Evolutionary conservation across 2,888 invertebrate species (phyloP).

Genomic region (Acleris emargana): DNA sequence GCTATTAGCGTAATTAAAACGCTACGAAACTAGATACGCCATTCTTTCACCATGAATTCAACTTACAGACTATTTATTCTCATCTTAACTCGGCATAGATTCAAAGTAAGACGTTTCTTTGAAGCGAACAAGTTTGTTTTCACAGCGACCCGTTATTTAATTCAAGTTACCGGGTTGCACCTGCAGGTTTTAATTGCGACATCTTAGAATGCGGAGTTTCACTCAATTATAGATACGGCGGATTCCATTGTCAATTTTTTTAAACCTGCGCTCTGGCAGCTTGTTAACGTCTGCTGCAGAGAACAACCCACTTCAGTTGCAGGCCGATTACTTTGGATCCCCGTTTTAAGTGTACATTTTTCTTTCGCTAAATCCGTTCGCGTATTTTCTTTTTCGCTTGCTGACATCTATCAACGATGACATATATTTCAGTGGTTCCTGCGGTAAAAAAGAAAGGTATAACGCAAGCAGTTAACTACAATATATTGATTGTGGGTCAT

Average conservation of each 20-base stretch:
- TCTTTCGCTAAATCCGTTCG: slow-evolving; percentile 36
- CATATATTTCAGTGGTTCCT: neutral
- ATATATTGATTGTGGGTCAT: too few relatives aligned
- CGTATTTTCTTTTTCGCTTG: slow-evolving; percentile 14
- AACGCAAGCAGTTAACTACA: neutral
- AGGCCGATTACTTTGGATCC: slow-evolving; percentile 54
- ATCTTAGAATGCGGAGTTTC: slow-evolving; percentile 28
- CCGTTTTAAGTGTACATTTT: slow-evolving; percentile 49
- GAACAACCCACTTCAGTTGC: slow-evolving; percentile 63
- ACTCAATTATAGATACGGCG: slow-evolving; percentile 35
- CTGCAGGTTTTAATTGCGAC: slow-evolving; percentile 34
- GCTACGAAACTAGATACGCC: slow-evolving; percentile 68
- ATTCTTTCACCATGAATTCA: slow-evolving; percentile 50
- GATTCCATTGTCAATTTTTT: slow-evolving; percentile 30
- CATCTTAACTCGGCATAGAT: slow-evolving; percentile 30
- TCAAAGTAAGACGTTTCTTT: slow-evolving; percentile 32
- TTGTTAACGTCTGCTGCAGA: slow-evolving; percentile 60
- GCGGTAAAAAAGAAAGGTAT: neutral
- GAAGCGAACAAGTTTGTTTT: slow-evolving; percentile 31
- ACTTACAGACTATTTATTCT: slow-evolving; percentile 49
- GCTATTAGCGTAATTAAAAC: slow-evolving; percentile 83
- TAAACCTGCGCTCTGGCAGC: slow-evolving; percentile 50
- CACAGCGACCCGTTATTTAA: slow-evolving; percentile 27
- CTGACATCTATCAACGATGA: slow-evolving; percentile 8
- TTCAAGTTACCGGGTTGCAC: slow-evolving; percentile 16